Percentiles rank a stretch among this genome's conserved stretches.
Conservation (phyloP, 2,113 vertebrate genomes). For the Pseudolaguvia tuberculata region DNA sequence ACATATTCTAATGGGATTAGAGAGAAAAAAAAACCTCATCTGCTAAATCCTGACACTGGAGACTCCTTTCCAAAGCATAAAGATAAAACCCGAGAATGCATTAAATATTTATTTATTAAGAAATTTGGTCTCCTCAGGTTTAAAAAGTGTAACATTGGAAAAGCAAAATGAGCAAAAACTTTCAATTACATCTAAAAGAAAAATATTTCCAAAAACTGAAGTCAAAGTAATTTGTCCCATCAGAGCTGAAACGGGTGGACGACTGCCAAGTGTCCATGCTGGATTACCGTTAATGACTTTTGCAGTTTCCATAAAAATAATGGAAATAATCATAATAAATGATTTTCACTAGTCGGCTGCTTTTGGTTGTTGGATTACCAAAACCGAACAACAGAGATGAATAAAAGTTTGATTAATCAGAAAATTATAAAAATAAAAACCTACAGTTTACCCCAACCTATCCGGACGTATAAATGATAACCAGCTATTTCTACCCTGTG, state of each 20-base stretch:
- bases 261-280: neutral
- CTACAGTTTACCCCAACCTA: neutral
- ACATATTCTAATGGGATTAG: too few relatives aligned
- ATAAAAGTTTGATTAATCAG: neutral
- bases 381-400: neutral
- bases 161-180: slow-evolving; percentile 5
- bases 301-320: too few relatives aligned
- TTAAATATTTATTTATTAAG: slow-evolving; percentile 55
- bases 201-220: neutral
- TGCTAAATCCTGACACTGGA: neutral
- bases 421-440: neutral
- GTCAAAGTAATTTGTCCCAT: neutral
- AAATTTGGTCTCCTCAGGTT: slow-evolving; percentile 53
- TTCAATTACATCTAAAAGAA: neutral
- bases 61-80: neutral
- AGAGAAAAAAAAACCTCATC: too few relatives aligned
- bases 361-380: too few relatives aligned
- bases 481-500: neutral
- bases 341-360: too few relatives aligned
- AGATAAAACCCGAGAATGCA: neutral
- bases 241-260: neutral
- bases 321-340: too few relatives aligned
- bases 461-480: neutral
- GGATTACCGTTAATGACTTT: neutral
- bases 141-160: slow-evolving; percentile 43